Percentiles rank a stretch among this genome's conserved stretches.
phyloP scores from a whole-genome alignment of 1,140 invertebrate genomes.

The Psilanteris sp. region DNA sequence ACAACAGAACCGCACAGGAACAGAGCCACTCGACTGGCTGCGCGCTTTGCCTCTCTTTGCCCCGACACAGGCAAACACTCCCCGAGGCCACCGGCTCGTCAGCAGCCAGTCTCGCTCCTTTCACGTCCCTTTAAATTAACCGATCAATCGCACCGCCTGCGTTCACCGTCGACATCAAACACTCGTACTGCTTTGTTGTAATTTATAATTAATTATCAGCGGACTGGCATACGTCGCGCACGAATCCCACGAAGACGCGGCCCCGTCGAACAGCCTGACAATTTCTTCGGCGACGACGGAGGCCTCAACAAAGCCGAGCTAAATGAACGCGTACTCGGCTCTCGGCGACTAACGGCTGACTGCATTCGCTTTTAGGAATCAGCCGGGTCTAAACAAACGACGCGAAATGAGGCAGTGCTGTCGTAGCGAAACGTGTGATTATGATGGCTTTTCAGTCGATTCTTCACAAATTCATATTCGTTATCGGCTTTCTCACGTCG shows the following conservation, averaged over 20 bases:
- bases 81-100: conserved; percentile 59
- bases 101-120: conserved; percentile 58
- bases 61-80: conserved; percentile 62
- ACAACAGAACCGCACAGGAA: conserved; percentile 71
- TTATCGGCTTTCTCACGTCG: conserved; percentile 21
- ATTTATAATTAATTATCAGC: conserved; percentile 76
- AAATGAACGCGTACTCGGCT: conserved; percentile 39
- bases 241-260: conserved; percentile 17
- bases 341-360: background rate
- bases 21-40: conserved; percentile 69
- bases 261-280: conserved; percentile 29
- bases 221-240: conserved; percentile 14
- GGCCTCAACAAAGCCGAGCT: conserved; percentile 24
- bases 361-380: conserved; percentile 37
- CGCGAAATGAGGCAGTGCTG: conserved; percentile 27
- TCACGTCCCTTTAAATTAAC: conserved; percentile 77
- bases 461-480: conserved; percentile 24
- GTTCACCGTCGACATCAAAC: conserved; percentile 73
- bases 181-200: conserved; percentile 74
- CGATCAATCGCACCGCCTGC: conserved; percentile 75
- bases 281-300: conserved; percentile 21
- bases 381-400: conserved; percentile 36
- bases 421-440: conserved; percentile 26
- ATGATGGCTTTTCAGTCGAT: conserved; percentile 45
- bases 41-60: conserved; percentile 68